Evolutionary conservation across 2,888 invertebrate species (phyloP).

Genomic region (Eupithecia exiguata): DNA sequence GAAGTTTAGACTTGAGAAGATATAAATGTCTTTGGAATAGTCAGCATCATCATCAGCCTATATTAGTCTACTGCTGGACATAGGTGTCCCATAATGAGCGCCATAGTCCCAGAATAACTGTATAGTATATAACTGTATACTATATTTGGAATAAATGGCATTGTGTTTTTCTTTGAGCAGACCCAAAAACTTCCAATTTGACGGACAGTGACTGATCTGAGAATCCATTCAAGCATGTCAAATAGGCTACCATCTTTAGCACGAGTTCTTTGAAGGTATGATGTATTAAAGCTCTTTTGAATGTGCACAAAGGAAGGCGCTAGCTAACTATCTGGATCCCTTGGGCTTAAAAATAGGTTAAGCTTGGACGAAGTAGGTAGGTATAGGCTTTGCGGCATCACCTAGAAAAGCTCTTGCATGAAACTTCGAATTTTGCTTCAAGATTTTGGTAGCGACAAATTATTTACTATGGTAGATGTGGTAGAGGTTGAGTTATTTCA

Average conservation of each 20-base stretch:
- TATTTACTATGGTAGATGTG: not conserved
- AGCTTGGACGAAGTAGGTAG: conserved; percentile 18
- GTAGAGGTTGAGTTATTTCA: not conserved
- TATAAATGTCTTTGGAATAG: not conserved
- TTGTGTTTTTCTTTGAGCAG: not conserved
- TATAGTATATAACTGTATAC: too few species aligned
- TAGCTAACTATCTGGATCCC: conserved; percentile 18
- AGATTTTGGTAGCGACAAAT: not conserved
- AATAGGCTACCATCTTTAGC: not conserved
- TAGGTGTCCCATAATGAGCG: too few species aligned
- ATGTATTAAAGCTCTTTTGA: conserved; percentile 18
- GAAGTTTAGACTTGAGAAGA: too few species aligned
- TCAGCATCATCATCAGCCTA: too few species aligned
- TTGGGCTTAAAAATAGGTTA: conserved; percentile 34
- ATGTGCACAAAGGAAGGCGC: conserved; percentile 24
- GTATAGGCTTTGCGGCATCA: conserved; percentile 23
- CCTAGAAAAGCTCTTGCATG: not conserved
- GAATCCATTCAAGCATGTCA: not conserved
- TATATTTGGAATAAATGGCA: too few species aligned
- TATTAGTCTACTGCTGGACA: too few species aligned
- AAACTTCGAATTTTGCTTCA: not conserved
- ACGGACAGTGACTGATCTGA: not conserved
- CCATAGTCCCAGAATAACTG: too few species aligned
- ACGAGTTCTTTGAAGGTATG: conserved; percentile 7
- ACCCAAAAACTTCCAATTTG: not conserved